These are phyloP conservation scores for Fissipunctia ypsillon DNA, from an alignment of 2,888 invertebrate genomes.

Conservation along the genomic window DNA sequence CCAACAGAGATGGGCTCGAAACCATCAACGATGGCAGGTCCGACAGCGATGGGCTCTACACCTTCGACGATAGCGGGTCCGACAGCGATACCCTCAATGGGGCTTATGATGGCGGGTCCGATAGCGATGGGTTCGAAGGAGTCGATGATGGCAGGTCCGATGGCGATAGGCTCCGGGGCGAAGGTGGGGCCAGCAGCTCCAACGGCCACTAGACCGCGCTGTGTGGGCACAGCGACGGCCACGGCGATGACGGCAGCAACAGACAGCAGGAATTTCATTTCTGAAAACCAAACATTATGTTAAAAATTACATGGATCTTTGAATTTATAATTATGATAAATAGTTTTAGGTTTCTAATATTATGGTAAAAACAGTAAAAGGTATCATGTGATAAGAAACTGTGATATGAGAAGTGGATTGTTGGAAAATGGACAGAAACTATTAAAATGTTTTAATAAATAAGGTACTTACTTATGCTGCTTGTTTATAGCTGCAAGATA, in stretches of 20 bases:
- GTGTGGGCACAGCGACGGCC: conserved; percentile 61
- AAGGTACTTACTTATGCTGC: conserved; percentile 57
- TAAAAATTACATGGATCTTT: not conserved
- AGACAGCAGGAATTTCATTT: conserved; percentile 59
- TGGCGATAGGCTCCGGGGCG: conserved; percentile 46
- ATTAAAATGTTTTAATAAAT: not conserved
- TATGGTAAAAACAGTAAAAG: not conserved
- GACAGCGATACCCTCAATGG: conserved; percentile 68
- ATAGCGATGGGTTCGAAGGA: conserved; percentile 66
- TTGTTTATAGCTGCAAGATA: conserved; percentile 64
- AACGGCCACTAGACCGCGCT: conserved; percentile 51
- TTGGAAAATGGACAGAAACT: not conserved
- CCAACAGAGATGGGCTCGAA: conserved; percentile 54
- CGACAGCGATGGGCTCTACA: conserved; percentile 31
- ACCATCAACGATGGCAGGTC: conserved; percentile 68
- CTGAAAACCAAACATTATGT: conserved; percentile 6
- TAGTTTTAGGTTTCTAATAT: not conserved
- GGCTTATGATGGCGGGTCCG: conserved; percentile 63
- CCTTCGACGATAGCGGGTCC: conserved; percentile 69
- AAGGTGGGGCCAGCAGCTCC: conserved; percentile 49
- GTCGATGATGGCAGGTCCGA: conserved; percentile 65
- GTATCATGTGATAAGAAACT: not conserved
- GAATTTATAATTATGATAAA: not conserved
- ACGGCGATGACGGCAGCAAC: conserved; percentile 60
- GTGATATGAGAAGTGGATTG: too few relatives aligned